Percentiles rank a stretch among this genome's conserved stretches.
phyloP scores from a whole-genome alignment of 2,797 vertebrate species.

The Knipowitschia caucasica region DNA sequence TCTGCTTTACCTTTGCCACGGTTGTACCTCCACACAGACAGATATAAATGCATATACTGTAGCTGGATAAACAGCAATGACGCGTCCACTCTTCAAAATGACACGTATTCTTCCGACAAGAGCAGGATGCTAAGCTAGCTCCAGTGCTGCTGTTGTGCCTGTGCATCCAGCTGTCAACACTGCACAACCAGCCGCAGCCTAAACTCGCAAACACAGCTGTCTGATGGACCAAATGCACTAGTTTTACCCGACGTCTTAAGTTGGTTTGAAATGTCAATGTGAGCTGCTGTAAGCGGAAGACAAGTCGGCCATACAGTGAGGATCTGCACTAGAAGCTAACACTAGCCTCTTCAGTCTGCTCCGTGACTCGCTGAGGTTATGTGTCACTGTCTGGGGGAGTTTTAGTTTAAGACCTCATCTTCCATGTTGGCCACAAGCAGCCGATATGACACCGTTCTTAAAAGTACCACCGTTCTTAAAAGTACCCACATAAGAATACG shows the following conservation, averaged over 20 bases:
- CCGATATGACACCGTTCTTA: neutral
- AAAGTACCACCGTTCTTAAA: too few relatives aligned
- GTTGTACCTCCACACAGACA: neutral
- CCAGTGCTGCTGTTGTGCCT: slow-evolving; percentile 45
- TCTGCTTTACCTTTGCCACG: slow-evolving; percentile 8
- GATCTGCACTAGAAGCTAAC: slow-evolving; percentile 31
- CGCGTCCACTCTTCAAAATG: neutral
- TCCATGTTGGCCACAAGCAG: neutral
- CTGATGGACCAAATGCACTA: accelerated
- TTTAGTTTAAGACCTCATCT: neutral
- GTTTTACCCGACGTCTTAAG: neutral
- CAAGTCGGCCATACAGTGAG: slow-evolving; percentile 12
- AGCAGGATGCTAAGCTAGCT: slow-evolving; percentile 57
- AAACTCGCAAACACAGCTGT: slow-evolving; percentile 11
- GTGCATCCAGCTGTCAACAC: slow-evolving; percentile 61
- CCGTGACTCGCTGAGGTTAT: slow-evolving; percentile 8
- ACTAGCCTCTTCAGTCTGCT: slow-evolving; percentile 27
- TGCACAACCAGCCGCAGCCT: slow-evolving; percentile 22
- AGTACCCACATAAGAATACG: neutral
- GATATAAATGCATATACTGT: accelerated
- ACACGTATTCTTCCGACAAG: slow-evolving; percentile 19
- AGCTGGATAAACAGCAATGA: neutral
- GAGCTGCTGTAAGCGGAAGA: slow-evolving; percentile 26
- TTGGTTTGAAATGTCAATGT: neutral
- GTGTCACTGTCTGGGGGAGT: slow-evolving; percentile 4